Percentiles rank a stretch among this genome's conserved stretches.
phyloP scores from a whole-genome alignment of 1,140 invertebrate genomes.

The Ganaspis sp. region DNA sequence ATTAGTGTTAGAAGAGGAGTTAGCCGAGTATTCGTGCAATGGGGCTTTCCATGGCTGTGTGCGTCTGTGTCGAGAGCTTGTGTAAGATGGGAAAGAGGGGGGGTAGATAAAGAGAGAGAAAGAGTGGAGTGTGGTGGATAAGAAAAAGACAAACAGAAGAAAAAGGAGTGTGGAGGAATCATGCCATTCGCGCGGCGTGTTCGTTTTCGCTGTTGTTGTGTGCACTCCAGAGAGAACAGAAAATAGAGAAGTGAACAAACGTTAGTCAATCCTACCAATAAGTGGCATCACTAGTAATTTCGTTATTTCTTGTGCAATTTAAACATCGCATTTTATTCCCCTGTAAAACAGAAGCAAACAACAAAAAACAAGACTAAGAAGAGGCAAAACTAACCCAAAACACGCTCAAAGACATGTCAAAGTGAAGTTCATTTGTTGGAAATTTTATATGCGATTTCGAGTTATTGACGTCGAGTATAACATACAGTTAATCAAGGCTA shows the following conservation, averaged over 20 bases:
- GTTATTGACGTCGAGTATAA: neutral
- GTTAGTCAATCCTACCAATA: conserved; percentile 9
- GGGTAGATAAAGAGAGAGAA: neutral
- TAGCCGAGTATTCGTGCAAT: neutral
- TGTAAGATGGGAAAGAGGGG: neutral
- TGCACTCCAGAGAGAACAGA: conserved; percentile 11
- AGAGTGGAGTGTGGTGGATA: neutral
- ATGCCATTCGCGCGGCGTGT: conserved; percentile 11
- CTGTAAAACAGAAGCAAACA: neutral
- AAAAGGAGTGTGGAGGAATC: neutral
- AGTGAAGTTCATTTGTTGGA: neutral
- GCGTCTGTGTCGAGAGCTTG: neutral
- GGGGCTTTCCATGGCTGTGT: neutral
- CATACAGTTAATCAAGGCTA: conserved; percentile 13
- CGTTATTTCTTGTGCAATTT: neutral
- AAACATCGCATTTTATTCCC: no score
- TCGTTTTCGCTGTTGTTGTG: conserved; percentile 12
- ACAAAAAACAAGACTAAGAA: neutral
- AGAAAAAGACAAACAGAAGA: conserved; percentile 5
- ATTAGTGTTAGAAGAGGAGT: conserved; percentile 13
- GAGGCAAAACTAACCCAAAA: neutral
- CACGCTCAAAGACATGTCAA: neutral
- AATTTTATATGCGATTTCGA: neutral
- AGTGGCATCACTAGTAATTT: neutral
- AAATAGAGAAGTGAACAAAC: conserved; percentile 10